These are phyloP conservation scores for Microchrysa polita DNA, from an alignment of 2,888 invertebrate genomes.

Conservation along the genomic window DNA sequence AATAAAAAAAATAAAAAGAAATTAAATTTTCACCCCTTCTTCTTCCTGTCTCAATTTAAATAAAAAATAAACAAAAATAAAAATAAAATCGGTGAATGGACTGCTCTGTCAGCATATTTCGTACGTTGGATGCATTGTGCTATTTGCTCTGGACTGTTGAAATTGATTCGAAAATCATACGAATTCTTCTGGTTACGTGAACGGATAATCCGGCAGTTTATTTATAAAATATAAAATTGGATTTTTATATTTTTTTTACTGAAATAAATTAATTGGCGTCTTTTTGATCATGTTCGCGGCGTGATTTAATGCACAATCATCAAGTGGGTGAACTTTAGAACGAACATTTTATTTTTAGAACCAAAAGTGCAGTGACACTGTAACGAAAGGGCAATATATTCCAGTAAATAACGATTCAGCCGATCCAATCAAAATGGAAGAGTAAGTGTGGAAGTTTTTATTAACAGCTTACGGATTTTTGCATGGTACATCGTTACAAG, in stretches of 20 bases:
- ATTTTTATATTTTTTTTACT: neutral
- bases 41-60: no score
- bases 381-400: no score
- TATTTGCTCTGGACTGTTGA: neutral
- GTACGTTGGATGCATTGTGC: neutral
- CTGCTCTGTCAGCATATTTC: neutral
- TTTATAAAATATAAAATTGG: neutral
- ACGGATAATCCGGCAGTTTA: neutral
- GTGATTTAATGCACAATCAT: neutral
- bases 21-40: no score
- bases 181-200: neutral
- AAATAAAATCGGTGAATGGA: conserved; percentile 11
- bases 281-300: neutral
- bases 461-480: no score
- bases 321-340: neutral
- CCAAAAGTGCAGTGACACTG: no score
- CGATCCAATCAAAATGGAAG: no score
- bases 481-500: no score
- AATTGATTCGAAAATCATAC: no score
- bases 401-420: no score
- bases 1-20: no score
- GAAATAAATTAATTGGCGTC: neutral
- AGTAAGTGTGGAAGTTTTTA: no score
- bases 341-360: no score
- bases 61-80: neutral